Conservation (phyloP, 2,888 invertebrate genomes). For the Lagria hirta region DNA sequence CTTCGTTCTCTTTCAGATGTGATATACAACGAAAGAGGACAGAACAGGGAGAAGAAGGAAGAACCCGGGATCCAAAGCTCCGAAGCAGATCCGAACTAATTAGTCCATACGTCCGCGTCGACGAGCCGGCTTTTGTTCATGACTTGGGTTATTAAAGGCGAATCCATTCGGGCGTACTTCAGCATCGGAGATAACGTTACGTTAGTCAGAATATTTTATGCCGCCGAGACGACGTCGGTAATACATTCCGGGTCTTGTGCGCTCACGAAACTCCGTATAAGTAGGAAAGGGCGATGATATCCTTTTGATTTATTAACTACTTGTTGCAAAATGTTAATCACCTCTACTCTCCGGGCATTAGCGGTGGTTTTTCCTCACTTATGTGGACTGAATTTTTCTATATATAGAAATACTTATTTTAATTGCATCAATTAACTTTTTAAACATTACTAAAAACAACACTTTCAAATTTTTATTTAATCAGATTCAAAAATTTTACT, state of each 20-base stretch:
- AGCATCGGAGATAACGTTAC: slow-evolving; percentile 16
- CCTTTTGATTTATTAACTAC: slow-evolving; percentile 51
- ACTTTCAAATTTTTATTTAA: too few species aligned
- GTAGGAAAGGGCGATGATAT: slow-evolving; percentile 42
- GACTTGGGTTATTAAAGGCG: slow-evolving; percentile 10
- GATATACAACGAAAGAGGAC: too few species aligned
- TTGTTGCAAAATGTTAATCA: slow-evolving; percentile 52
- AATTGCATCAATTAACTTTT: too few species aligned
- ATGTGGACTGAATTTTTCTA: too few species aligned
- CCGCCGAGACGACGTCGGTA: slow-evolving; percentile 20
- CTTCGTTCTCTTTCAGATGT: too few species aligned
- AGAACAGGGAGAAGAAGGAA: too few species aligned
- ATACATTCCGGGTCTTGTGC: slow-evolving; percentile 19
- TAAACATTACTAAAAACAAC: too few species aligned
- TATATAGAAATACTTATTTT: too few species aligned
- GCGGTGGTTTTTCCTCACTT: slow-evolving; percentile 31
- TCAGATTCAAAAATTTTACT: too few species aligned
- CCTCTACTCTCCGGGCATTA: slow-evolving; percentile 40
- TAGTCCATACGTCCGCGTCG: slow-evolving; percentile 4
- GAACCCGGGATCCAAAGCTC: not conserved
- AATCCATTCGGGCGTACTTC: slow-evolving; percentile 11
- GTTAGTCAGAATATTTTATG: slow-evolving; percentile 22
- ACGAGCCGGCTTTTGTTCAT: slow-evolving; percentile 6
- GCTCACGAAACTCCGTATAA: slow-evolving; percentile 28
- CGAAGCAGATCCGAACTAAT: not conserved